Evolutionary conservation across 2,113 vertebrate genomes (phyloP), one percentile per base, ranked within the genome.

Genomic region (Morphnarchus princeps): DNA sequence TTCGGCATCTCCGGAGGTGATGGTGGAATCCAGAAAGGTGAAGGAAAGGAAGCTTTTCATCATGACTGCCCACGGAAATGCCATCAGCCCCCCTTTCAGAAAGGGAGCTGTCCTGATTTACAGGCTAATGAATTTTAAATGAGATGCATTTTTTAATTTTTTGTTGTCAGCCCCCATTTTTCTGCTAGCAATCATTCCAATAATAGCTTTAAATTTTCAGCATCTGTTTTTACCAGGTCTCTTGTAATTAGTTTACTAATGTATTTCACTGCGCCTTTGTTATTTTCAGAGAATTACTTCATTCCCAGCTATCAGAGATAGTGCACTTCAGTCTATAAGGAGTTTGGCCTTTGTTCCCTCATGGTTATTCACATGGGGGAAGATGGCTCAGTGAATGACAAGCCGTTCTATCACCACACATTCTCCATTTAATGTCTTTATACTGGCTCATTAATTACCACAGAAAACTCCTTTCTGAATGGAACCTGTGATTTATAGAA

Each of bases 381-480:
- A 97, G 97, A 97, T 97, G 97, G 96, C 96, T 96, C 87, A 45
- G 87, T 92, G 95, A 97, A 95, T 95, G 96, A 96, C 96, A 94
- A 94, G 95, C 92, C 87, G 57, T 94, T 96, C 96, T 95, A 97
- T 97, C 97, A 95, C 76, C 67, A 43, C 96, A 77, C 84, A 71
- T 78, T 92, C 96, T 49, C 65, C 85, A 59, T 96, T 96, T 97
- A 97, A 97, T 92, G 95, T 97, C 97, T 98, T 97, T 95, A 97
- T 97, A 95, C 96, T 54, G 94, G 94, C 95, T 97, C 97, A 96
- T 98, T 97, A 98, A 98, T 98, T 97, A 98, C 95, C 95, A 85
- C 79, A 81, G 91, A 95, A 97, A 95, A 95, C 95, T 92, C 95
- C 96, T 95, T 96, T 93, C 96, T 62, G 32, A 95, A 89, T 77